Evolutionary conservation across 2,113 vertebrate species (phyloP), one percentile per base, ranked within the genome.

Genomic region (Odocoileus hemionus): DNA sequence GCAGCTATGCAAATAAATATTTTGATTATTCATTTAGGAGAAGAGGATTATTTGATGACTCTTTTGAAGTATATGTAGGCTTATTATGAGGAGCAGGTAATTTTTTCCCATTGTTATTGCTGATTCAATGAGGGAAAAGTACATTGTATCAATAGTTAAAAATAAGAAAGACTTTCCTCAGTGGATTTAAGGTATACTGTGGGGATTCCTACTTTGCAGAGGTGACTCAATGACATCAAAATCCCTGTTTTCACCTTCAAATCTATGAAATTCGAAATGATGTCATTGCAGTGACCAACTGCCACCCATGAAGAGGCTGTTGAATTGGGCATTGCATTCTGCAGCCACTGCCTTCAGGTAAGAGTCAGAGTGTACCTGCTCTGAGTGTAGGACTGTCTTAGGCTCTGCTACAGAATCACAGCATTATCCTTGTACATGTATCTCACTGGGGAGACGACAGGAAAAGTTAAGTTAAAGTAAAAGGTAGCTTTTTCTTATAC

Each of bases 11-110:
- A 96, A 96, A 96, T 97, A 94, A 92, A 95, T 96, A 96, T 88
- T 96, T 80, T 95, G 96, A 93, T 96, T 96, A 88, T 96, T 91
- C 95, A 85, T 96, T 84, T 92, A 92, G 95, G 95, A 96, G 76
- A 96, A 96, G 92, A 93, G 64, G 54, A 95, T 94, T 96, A 76
- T 67, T 94, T 95, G 96, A 95, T 87, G 80, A 96, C 87, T 84
- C 79, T 94, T 64, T 96, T 87, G 33, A 96, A 96, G 92, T 70
- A 47, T 57, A 79, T 92, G 60, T 70, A 84, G 82, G 87, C 87
- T 94, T 87, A 78, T 89, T 92, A 43, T 33, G 76, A 91, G 58
- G 78, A 92, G 33, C 45, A 95, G 33, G 85, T 80, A 67, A 89
- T 70, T 93, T 94, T 94, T 61, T 1, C 28, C 43, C 28, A 26